Evolutionary conservation across 2,113 vertebrate species (phyloP), one percentile per base, ranked within the genome.

Genomic region (Himantopus leucocephalus): DNA sequence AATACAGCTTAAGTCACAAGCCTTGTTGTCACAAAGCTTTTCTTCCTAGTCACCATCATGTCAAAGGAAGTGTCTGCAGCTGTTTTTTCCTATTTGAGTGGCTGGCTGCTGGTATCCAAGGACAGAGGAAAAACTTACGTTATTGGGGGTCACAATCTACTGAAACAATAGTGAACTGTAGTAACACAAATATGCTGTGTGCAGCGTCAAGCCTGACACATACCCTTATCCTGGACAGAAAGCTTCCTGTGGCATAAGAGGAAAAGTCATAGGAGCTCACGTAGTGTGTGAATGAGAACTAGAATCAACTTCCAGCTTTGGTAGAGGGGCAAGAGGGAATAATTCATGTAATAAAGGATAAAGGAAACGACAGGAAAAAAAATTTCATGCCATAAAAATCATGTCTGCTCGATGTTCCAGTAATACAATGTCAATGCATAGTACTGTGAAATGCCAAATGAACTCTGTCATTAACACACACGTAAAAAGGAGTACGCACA

Each of bases 21-120:
- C 45, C 56, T 90, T 84, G 88, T 83, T 83, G 63, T 87, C 77
- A 47, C 82, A 16, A 52, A 55, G 84, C 63, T 89, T 96, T 90
- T 82, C 92, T 76, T 95, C 92, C 93, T 88, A 74, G 85, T 88
- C 56, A 70, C 70, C 87, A 13, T 52, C 77, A 29, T 93, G 87
- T 84, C 96, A 94, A 60, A 96, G 97, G 97, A 98, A 97, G 92
- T 72, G 91, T 62, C 89, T 92, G 91, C 56, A 77, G 78, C 73
- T 98, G 97, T 97, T 98, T 98, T 97, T 98, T 98, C 97, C 97
- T 96, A 52, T 94, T 90, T 93, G 94, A 96, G 74, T 88, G 88
- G 71, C 48, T 16, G 48, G 67, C 76, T 87, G 84, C 95, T 95
- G 81, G 60, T 92, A 94, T 97, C 86, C 95, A 95, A 97, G 97